Evolutionary conservation across 2,113 vertebrate genomes (phyloP), one percentile per base, ranked within the genome.

Genomic region (Austrofundulus limnaeus): DNA sequence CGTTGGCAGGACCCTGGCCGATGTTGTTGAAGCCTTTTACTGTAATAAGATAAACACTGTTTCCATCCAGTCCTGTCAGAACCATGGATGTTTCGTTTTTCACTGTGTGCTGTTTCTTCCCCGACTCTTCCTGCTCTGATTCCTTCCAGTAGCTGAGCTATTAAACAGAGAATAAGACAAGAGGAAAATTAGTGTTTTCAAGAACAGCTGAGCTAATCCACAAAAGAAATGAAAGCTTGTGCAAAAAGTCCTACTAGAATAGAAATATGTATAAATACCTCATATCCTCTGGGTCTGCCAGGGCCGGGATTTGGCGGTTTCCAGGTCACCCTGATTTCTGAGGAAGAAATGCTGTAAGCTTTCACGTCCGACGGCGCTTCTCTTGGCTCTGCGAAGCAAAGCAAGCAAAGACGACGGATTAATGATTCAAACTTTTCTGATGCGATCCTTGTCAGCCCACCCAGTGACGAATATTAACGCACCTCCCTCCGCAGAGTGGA

Each of bases 401-500:
- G 15, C 1, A 56, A 55, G 4, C 0, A 6, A 12, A 42, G 12
- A 61, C 8, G 16, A 24, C 45, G 2, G 31, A n/a, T 4, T 39
- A 56, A 71, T 19, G 20, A 13, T 2, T 4, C 56, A 50, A 58
- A 25, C 5, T 37, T 51, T 43, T 34, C 31, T 34, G 31, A 5
- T 46, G 7, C 28, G 56, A 62, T 53, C 10, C 1, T 10, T 28
- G 2, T 24, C 13, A 12, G 39, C 0, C 7, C 42, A 49, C 39
- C 34, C 20, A 34, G 28, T 28, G 3, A 28, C 25, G 42, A 45
- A 46, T 16, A 21, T 17, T 0, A 46, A 70, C 94, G 90, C 59
- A 98, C 97, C 97, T 85, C 96, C 96, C 76, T 98, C 96, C 0
- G 97, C 96, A 34, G 97, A 98, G 72, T 94, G 94, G 79, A 99